These are phyloP conservation scores for Ctenoplectra terminalis DNA, from an alignment of 1,140 invertebrate species.

Conservation along the genomic window DNA sequence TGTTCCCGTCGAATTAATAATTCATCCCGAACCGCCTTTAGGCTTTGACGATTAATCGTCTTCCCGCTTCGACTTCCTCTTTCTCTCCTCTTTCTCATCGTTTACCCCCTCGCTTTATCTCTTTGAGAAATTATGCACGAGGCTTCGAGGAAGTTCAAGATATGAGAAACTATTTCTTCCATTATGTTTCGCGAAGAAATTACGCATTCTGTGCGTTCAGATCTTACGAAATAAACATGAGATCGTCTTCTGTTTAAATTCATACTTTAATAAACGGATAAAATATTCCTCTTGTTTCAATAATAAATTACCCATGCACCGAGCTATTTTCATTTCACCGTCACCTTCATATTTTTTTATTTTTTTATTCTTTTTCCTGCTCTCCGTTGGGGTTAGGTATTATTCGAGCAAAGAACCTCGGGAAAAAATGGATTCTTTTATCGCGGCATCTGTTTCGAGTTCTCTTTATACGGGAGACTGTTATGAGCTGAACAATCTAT, in stretches of 20 bases:
- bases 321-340: background rate
- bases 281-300: background rate
- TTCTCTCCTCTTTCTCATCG: background rate
- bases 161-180: background rate
- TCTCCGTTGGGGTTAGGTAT: background rate
- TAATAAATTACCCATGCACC: background rate
- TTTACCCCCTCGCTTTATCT: background rate
- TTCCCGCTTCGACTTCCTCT: background rate
- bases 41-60: slow-evolving; percentile 28
- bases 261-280: background rate
- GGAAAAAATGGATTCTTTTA: slow-evolving; percentile 31
- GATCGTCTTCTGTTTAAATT: background rate
- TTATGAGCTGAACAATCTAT: slow-evolving; percentile 24
- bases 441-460: slow-evolving; percentile 26
- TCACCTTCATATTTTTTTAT: background rate
- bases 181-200: background rate
- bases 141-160: background rate
- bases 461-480: background rate
- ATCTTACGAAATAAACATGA: background rate
- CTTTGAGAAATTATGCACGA: slow-evolving; percentile 3
- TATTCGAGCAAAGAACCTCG: slow-evolving; percentile 13
- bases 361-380: background rate
- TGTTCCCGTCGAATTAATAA: slow-evolving; percentile 39
- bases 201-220: background rate
- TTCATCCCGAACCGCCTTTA: slow-evolving; percentile 14